Conservation (phyloP, 2,888 invertebrate species). For the Melangyna quadrimaculata region DNA sequence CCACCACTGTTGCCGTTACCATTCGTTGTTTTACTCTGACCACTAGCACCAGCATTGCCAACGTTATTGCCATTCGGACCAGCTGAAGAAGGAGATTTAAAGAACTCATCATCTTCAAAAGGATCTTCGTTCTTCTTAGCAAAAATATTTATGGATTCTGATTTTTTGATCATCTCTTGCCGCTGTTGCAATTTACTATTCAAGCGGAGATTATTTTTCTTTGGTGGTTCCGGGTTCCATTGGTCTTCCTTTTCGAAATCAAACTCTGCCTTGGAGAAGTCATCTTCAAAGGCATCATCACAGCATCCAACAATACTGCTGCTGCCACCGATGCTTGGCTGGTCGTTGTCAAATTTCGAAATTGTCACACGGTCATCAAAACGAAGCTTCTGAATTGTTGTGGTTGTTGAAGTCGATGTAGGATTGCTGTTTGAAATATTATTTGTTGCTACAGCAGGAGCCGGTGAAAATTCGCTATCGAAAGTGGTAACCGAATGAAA, state of each 20-base stretch:
- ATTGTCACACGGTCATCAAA: slow-evolving; percentile 88
- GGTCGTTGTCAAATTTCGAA: slow-evolving; percentile 79
- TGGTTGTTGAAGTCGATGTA: slow-evolving; percentile 55
- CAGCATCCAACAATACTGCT: slow-evolving; percentile 39
- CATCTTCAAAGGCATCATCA: slow-evolving; percentile 82
- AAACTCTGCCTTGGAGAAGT: slow-evolving; percentile 82
- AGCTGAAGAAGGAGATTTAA: slow-evolving; percentile 81
- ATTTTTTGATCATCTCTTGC: slow-evolving; percentile 89
- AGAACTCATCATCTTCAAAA: slow-evolving; percentile 94
- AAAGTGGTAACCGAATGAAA: slow-evolving; percentile 54
- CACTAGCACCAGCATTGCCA: slow-evolving; percentile 43
- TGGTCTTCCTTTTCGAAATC: slow-evolving; percentile 80
- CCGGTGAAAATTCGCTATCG: slow-evolving; percentile 69
- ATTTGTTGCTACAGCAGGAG: slow-evolving; percentile 24
- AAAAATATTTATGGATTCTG: slow-evolving; percentile 95
- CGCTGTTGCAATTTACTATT: slow-evolving; percentile 80
- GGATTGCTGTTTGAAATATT: slow-evolving; percentile 61
- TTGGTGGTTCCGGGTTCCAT: slow-evolving; percentile 75
- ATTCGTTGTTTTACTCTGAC: slow-evolving; percentile 52
- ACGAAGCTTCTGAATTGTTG: slow-evolving; percentile 80
- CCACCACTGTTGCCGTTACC: slow-evolving; percentile 26
- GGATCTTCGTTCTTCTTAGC: slow-evolving; percentile 93
- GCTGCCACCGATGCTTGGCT: slow-evolving; percentile 57
- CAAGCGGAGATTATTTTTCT: slow-evolving; percentile 78
- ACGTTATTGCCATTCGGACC: slow-evolving; percentile 17